phyloP scores from a whole-genome alignment of 2,888 invertebrate genomes.

The Ernsta delagoae region DNA sequence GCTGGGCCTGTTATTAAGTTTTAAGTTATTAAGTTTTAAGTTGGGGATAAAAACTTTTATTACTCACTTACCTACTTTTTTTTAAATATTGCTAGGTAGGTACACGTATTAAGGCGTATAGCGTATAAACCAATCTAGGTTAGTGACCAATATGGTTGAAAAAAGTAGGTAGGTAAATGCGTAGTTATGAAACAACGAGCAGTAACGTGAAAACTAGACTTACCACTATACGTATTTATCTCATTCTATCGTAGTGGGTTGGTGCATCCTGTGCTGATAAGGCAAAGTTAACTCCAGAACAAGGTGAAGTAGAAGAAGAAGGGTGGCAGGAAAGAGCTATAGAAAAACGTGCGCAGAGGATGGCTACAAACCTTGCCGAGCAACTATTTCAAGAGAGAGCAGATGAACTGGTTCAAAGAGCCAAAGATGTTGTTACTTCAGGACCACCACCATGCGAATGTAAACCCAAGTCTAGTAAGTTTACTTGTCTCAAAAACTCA shows the following conservation, averaged over 20 bases:
- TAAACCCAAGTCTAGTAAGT: conserved; percentile 45
- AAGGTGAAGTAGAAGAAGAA: conserved; percentile 47
- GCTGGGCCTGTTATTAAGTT: too few relatives aligned
- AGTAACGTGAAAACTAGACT: too few relatives aligned
- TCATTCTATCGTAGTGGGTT: conserved; percentile 60
- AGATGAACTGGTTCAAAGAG: conserved; percentile 57
- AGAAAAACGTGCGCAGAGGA: conserved; percentile 62
- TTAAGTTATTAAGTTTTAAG: too few relatives aligned
- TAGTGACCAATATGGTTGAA: too few relatives aligned
- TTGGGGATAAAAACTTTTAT: too few relatives aligned
- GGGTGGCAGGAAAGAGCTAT: conserved; percentile 61
- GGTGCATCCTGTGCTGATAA: conserved; percentile 65
- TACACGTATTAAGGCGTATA: too few relatives aligned
- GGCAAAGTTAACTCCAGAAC: conserved; percentile 47
- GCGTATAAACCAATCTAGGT: too few relatives aligned
- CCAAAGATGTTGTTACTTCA: conserved; percentile 53
- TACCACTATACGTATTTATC: too few relatives aligned
- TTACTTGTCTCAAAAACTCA: not conserved
- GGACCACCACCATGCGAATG: conserved; percentile 65
- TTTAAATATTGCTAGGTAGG: too few relatives aligned
- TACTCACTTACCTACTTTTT: too few relatives aligned
- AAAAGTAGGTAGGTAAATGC: too few relatives aligned
- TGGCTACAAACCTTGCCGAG: conserved; percentile 65
- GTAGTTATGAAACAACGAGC: too few relatives aligned
- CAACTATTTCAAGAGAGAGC: conserved; percentile 63